Conservation (phyloP, 2,797 vertebrate genomes). For the Gymnothorax reevesii region DNA sequence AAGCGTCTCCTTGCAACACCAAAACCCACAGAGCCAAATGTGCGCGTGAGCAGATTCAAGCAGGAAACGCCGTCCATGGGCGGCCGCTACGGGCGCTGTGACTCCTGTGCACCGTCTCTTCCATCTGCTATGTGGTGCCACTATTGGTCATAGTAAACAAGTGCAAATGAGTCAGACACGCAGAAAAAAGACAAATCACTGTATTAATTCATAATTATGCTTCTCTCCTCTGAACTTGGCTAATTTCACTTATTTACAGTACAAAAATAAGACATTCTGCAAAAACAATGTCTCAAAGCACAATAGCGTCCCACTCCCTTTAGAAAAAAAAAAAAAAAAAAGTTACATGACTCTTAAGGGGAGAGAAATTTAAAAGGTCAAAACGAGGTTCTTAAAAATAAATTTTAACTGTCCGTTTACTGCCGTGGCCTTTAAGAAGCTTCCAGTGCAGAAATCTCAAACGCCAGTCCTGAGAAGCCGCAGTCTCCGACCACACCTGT, state of each 20-base stretch:
- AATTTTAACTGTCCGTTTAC: not conserved
- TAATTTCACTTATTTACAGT: constrained; percentile 27
- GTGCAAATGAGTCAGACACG: not conserved
- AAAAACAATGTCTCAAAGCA: not conserved
- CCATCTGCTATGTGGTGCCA: not conserved
- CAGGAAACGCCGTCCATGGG: not conserved
- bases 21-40: not conserved
- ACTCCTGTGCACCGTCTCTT: not conserved
- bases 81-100: not conserved
- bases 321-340: not conserved
- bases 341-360: not conserved
- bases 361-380: constrained; percentile 1
- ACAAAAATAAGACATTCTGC: constrained; percentile 14
- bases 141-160: not conserved
- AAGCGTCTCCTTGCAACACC: not conserved
- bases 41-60: not conserved
- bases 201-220: constrained; percentile 20
- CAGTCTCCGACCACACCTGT: too few species aligned
- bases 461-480: too few species aligned
- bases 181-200: constrained; percentile 3
- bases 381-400: constrained; percentile 16
- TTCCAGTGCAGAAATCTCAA: too few species aligned
- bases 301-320: not conserved
- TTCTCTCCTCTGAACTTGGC: not conserved
- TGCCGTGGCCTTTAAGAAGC: not conserved